Percentiles rank a stretch among this genome's conserved stretches.
Conservation (phyloP, 2,797 vertebrate species). For the Borostomias antarcticus region DNA sequence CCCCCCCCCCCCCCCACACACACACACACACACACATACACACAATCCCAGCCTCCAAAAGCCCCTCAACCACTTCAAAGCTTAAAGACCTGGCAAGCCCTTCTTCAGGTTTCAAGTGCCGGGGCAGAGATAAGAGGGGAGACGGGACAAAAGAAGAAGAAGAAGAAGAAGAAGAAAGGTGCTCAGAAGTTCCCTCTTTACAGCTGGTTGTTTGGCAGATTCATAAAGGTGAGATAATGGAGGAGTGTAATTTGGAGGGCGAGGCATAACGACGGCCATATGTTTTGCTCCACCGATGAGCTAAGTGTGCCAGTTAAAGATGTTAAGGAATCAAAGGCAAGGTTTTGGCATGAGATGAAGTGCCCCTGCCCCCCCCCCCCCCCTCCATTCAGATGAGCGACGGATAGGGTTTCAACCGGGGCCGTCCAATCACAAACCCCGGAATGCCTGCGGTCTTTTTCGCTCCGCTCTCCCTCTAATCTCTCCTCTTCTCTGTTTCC, state of each 20-base stretch:
- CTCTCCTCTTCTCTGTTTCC: constrained; percentile 53
- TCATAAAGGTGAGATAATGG: constrained; percentile 56
- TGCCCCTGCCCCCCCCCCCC: constrained; percentile 24
- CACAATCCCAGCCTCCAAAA: constrained; percentile 1
- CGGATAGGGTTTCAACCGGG: constrained; percentile 63
- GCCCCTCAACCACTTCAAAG: constrained; percentile 52
- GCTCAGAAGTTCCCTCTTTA: constrained; percentile 26
- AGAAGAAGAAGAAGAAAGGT: constrained; percentile 26
- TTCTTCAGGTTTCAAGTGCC: constrained; percentile 37
- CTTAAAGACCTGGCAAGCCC: constrained; percentile 25
- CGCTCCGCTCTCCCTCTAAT: constrained; percentile 44
- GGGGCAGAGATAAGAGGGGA: constrained; percentile 45
- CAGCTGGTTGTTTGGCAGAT: constrained; percentile 30
- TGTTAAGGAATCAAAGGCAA: constrained; percentile 60
- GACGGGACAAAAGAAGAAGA: neutral
- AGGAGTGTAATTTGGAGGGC: constrained; percentile 30
- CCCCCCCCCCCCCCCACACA: constrained; percentile 23
- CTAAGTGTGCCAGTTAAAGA: constrained; percentile 47
- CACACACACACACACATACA: too few species aligned
- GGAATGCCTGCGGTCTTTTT: constrained; percentile 47
- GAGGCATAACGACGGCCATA: constrained; percentile 66
- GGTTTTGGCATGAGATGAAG: constrained; percentile 74
- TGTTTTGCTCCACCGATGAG: constrained; percentile 66
- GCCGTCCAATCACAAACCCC: constrained; percentile 46
- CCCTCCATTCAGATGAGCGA: constrained; percentile 46